phyloP scores from a whole-genome alignment of 2,797 vertebrate species.

The Echiichthys vipera region DNA sequence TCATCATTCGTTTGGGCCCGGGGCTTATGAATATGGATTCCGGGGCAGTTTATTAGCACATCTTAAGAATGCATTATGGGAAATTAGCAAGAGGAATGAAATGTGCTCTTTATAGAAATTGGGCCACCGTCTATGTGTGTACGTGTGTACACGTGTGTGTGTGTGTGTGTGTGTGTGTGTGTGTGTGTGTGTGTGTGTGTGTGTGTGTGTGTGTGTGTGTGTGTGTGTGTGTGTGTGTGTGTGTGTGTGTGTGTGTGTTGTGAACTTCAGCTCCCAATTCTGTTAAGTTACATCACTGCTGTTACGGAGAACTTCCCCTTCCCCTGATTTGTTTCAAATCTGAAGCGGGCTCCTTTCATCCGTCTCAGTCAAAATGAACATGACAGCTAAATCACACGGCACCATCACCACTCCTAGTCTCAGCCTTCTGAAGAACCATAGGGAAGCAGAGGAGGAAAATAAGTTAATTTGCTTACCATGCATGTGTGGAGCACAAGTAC shows the following conservation, averaged over 20 bases:
- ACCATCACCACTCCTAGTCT: neutral
- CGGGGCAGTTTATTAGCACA: constrained; percentile 75
- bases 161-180: neutral
- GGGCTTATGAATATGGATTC: constrained; percentile 77
- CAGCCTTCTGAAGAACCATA: neutral
- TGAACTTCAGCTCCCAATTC: constrained; percentile 1
- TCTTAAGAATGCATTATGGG: constrained; percentile 69
- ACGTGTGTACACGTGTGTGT: neutral
- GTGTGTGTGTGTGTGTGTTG: neutral
- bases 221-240: neutral
- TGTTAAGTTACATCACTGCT: constrained; percentile 20
- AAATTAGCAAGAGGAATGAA: constrained; percentile 63
- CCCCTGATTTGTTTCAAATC: constrained; percentile 12
- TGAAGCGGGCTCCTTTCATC: constrained; percentile 20
- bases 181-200: neutral
- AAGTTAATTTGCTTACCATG: neutral
- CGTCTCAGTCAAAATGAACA: constrained; percentile 24
- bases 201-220: neutral
- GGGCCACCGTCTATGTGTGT: constrained; percentile 24
- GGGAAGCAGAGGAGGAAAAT: neutral
- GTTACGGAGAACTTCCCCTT: constrained; percentile 27
- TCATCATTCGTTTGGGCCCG: constrained; percentile 52
- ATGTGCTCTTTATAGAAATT: constrained; percentile 44
- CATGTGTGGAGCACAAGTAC: neutral
- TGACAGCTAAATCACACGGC: constrained; percentile 45